Evolutionary conservation across 2,797 vertebrate genomes (phyloP).

Genomic region (Pseudopleuronectes americanus): DNA sequence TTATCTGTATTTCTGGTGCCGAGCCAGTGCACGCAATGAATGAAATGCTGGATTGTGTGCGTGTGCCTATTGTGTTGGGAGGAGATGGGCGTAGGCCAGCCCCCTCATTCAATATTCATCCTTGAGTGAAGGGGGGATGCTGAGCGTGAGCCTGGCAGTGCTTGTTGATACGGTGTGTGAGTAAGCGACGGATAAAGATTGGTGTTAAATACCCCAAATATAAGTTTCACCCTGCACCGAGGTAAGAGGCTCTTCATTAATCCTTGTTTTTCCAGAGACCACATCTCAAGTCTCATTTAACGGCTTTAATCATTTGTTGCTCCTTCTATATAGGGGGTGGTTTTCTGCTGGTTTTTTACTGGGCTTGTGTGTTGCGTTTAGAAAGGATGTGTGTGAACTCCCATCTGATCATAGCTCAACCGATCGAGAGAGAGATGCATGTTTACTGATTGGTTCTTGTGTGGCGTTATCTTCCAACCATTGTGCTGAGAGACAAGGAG

Average conservation of each 20-base stretch:
- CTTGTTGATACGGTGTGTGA: constrained; percentile 72
- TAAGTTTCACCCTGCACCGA: constrained; percentile 44
- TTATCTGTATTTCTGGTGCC: constrained; percentile 28
- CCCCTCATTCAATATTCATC: constrained; percentile 84
- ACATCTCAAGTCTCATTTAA: not conserved
- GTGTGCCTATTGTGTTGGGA: constrained; percentile 74
- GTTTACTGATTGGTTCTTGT: constrained; percentile 72
- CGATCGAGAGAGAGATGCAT: constrained; percentile 29
- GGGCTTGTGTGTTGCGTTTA: not conserved
- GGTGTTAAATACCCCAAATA: constrained; percentile 14
- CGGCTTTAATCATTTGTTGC: not conserved
- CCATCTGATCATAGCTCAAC: constrained; percentile 47
- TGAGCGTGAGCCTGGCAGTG: constrained; percentile 56
- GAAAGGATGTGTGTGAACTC: constrained; percentile 41
- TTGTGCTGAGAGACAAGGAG: constrained; percentile 64
- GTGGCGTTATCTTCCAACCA: constrained; percentile 46
- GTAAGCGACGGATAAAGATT: constrained; percentile 54
- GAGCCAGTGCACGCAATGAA: constrained; percentile 48
- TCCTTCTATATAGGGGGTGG: constrained; percentile 20
- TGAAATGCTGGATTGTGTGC: constrained; percentile 41
- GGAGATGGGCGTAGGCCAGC: constrained; percentile 75
- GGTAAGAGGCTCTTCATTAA: constrained; percentile 59
- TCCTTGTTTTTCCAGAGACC: not conserved
- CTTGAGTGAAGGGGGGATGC: constrained; percentile 71
- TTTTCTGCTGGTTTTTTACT: constrained; percentile 37